Conservation (phyloP, 1,140 invertebrate genomes). For the Eubasilissa regina region DNA sequence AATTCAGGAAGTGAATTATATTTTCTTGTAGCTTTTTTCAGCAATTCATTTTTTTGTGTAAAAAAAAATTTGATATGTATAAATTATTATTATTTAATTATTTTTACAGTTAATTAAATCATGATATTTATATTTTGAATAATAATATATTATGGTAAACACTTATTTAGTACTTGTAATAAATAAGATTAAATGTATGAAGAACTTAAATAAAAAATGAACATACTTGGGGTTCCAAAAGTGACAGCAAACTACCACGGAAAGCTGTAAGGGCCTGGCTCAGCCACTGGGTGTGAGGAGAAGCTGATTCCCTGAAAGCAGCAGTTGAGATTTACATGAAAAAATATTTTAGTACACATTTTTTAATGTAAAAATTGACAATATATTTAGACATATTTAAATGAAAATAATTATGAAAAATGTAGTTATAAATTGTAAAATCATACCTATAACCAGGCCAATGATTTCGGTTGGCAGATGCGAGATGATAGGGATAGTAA, state of each 20-base stretch:
- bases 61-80: too few relatives aligned
- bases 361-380: too few relatives aligned
- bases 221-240: conserved; percentile 70
- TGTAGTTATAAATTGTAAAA: background rate
- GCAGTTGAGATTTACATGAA: background rate
- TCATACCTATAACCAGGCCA: conserved; percentile 82
- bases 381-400: too few relatives aligned
- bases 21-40: too few relatives aligned
- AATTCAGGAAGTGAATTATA: too few relatives aligned
- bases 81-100: too few relatives aligned
- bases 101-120: too few relatives aligned
- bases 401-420: background rate
- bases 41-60: too few relatives aligned
- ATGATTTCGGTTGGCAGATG: conserved; percentile 87
- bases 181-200: background rate
- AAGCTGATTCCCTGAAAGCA: conserved; percentile 73
- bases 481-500: conserved; percentile 97
- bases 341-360: background rate
- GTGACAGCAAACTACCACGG: conserved; percentile 77
- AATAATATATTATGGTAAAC: too few relatives aligned
- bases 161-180: too few relatives aligned
- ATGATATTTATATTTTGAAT: too few relatives aligned
- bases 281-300: conserved; percentile 83
- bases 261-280: conserved; percentile 81
- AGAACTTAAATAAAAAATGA: background rate